Base-by-base conservation (phyloP, 1,140 invertebrate genomes). In the Temnothorax curvispinosus region DNA sequence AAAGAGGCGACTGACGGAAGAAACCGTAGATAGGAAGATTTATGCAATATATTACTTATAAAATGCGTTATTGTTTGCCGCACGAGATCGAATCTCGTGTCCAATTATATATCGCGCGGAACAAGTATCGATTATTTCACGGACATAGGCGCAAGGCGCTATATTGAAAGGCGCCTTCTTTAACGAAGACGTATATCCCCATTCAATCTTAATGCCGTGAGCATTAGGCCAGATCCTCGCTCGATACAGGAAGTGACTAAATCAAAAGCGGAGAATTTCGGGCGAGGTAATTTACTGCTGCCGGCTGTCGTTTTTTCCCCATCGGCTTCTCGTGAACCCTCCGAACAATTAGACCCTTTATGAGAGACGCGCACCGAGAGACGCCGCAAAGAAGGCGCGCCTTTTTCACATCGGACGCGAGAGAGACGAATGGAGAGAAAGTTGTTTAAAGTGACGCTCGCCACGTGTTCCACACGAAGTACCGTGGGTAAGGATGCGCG, bases 341-440 rank as follows among this genome's bases (percentile, higher is more conserved):
- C 50, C 38, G 86, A 91, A 91, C 90, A 91, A 91, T 91, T 91
- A 91, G 90, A 88, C 60, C 87, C 74, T 90, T 91, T 88, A 88
- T 69, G 72, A 87, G 72, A 87, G 89, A 18, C 60, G 47, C 65
- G 71, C 86, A 69, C 65, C 71, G 86, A 77, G 65, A 77, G 58
- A 76, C 69, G 78, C 89, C 89, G 90, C 82, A 88, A 87, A 82
- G 90, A 88, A 88, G 56, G 64, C 38, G 54, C 76, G 88, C 27
- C 71, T 80, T 54, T 69, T 54, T 85, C 54, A 52, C 81, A 75
- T 54, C 44, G 58, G 38, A 27, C 27, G 27, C 27, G 27, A 21
- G 47, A 11, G 67, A 58, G 58, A 32, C n/a, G 86, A 58, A 65
- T 52, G 74, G 38, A 58, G 82, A 90, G 90, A 84, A 90, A 91